phyloP scores from a whole-genome alignment of 1,140 invertebrate genomes.

The Solenopsis invicta region DNA sequence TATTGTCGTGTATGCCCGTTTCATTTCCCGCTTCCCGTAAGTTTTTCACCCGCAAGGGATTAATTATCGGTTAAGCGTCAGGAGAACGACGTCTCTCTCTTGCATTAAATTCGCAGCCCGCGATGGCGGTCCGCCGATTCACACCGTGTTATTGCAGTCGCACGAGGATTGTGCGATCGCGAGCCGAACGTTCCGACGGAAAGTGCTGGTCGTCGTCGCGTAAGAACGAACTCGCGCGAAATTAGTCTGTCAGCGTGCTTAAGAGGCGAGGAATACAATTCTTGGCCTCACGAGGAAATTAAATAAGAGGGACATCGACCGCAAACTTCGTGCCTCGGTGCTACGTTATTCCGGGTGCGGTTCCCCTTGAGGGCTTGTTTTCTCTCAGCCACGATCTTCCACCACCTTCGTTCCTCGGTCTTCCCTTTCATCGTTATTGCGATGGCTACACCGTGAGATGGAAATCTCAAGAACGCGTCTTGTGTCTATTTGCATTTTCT shows the following conservation, averaged over 20 bases:
- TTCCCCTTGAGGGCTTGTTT: not conserved
- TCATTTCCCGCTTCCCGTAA: not conserved
- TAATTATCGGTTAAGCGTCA: constrained; percentile 36
- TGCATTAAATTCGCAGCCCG: not conserved
- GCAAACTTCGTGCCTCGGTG: not conserved
- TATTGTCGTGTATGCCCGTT: not conserved
- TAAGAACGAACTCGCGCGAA: not conserved
- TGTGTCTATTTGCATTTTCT: not conserved
- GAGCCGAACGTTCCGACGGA: not conserved
- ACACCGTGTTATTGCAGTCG: not conserved
- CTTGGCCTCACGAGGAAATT: not conserved
- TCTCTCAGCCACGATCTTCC: not conserved
- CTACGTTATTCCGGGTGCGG: not conserved
- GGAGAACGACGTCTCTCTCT: not conserved
- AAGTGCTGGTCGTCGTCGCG: not conserved
- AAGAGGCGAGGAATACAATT: not conserved
- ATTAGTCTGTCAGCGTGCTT: constrained; percentile 18
- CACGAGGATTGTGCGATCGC: not conserved
- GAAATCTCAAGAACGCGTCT: constrained; percentile 17
- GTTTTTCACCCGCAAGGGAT: not conserved
- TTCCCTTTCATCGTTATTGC: not conserved
- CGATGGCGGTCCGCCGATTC: not conserved
- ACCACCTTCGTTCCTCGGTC: not conserved
- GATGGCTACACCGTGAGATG: not conserved
- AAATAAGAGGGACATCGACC: constrained; percentile 11